Base-by-base conservation (phyloP, 2,797 vertebrate genomes). In the Ammospiza maritima region DNA sequence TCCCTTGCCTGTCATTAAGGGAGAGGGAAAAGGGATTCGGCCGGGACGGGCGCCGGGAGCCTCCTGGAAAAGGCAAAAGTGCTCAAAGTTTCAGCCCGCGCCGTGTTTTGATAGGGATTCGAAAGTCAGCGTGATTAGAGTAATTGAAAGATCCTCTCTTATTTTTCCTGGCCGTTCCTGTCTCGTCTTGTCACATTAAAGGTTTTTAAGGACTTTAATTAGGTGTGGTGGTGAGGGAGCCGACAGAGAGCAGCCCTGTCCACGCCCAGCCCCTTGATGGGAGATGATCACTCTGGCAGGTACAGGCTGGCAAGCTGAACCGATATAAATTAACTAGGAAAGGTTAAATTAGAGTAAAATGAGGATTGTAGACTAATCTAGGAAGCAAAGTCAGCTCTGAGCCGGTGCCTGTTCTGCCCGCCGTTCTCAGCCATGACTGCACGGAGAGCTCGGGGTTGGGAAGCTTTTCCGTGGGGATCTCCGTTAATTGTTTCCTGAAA, bases 161-260 rank as follows among this genome's bases (percentile, higher is more conserved):
- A 77, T 94, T 90, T 96, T 96, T 14, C 73, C 90, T 72, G 84
- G 66, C 91, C 67, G 74, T 85, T 78, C 44, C 81, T 97, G 96
- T 97, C 93, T 96, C 84, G 58, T 90, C 94, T 95, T 96, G 94
- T 96, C 93, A 96, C 64, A 83, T 92, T 96, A 96, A 96, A 96
- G 85, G 81, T 95, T 97, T 97, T 95, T 97, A 96, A 97, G 92
- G 91, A 88, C 95, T 97, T 97, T 97, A 97, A 97, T 97, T 97
- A 97, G 96, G 90, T 88, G 94, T 93, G 77, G 94, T 72, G 90
- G 90, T 78, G 96, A 77, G 17, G 38, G 93, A 96, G 95, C 94
- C 74, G 96, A 94, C 96, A 95, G 71, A 94, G 95, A 97, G 96
- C 93, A 97, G 81, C 97, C 88, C 92, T 94, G 94, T 97, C 89